These are phyloP conservation scores for Aphyosemion australe DNA, from an alignment of 2,113 vertebrate species.

Conservation along the genomic window DNA sequence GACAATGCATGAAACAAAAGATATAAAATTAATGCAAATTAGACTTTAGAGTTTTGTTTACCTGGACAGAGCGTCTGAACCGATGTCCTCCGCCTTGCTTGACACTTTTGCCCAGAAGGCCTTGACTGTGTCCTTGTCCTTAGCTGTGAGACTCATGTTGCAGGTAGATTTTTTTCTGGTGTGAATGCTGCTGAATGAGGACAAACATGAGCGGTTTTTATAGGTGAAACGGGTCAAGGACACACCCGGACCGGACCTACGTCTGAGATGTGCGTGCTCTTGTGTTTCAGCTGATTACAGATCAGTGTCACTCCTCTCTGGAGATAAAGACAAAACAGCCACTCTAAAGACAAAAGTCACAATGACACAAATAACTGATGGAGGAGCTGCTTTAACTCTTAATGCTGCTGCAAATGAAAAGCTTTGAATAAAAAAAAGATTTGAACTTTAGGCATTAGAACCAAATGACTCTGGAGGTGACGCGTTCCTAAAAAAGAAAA, in stretches of 20 bases:
- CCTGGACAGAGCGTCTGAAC: conserved; percentile 80
- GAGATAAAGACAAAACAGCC: conserved; percentile 9
- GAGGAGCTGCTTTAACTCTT: no score
- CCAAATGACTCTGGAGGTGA: no score
- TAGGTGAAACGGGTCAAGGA: not conserved
- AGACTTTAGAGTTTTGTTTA: conserved; percentile 33
- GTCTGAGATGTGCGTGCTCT: not conserved
- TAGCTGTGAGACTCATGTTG: conserved; percentile 76
- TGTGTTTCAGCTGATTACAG: not conserved
- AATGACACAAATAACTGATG: not conserved
- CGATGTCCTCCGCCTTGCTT: conserved; percentile 28
- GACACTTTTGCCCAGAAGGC: conserved; percentile 67
- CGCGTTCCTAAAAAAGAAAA: no score
- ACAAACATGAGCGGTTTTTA: conserved; percentile 1
- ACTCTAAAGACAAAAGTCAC: not conserved
- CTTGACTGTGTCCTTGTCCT: conserved; percentile 75
- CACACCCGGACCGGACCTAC: conserved; percentile 13
- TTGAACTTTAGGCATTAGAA: no score
- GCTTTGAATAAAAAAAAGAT: no score
- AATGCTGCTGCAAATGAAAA: no score
- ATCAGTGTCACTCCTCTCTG: not conserved
- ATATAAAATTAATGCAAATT: not conserved
- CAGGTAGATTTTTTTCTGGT: not conserved
- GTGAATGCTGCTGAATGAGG: not conserved
- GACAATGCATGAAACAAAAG: not conserved